phyloP scores from a whole-genome alignment of 2,113 vertebrate genomes.

The Diadophis punctatus region DNA sequence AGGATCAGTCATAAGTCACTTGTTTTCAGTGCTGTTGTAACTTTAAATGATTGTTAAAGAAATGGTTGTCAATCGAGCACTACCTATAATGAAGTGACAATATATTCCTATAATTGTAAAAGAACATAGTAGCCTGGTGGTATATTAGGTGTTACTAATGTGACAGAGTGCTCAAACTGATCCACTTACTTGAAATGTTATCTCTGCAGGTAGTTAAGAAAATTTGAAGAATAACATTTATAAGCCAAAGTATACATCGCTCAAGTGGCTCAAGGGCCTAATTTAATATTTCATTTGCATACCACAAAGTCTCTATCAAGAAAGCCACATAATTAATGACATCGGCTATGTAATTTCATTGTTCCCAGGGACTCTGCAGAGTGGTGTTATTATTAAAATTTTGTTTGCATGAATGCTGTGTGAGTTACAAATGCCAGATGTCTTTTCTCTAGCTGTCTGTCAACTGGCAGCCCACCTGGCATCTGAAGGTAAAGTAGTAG shows the following conservation, averaged over 20 bases:
- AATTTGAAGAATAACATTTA: not conserved
- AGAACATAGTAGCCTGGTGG: not conserved
- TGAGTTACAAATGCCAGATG: conserved; percentile 52
- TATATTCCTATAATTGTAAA: not conserved
- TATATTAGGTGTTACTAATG: not conserved
- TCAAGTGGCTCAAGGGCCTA: conserved; percentile 16
- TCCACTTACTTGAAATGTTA: not conserved
- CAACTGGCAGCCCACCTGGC: conserved; percentile 52
- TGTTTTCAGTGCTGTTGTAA: not conserved
- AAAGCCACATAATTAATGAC: conserved; percentile 36
- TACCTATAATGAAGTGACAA: not conserved
- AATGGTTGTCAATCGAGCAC: not conserved
- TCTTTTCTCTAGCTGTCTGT: conserved; percentile 50
- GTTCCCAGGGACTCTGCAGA: conserved; percentile 30
- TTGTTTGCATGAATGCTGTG: not conserved
- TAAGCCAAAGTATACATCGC: not conserved
- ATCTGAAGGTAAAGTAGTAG: conserved; percentile 30
- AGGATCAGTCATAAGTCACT: not conserved
- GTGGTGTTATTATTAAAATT: conserved; percentile 29
- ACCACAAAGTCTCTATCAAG: conserved; percentile 34
- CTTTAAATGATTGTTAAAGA: not conserved
- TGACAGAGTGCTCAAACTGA: not conserved
- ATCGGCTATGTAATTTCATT: conserved; percentile 11
- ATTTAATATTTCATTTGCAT: conserved; percentile 4
- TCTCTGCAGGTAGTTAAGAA: not conserved